These are phyloP conservation scores for Chelonus formosanus DNA, from an alignment of 2,888 invertebrate genomes.

Conservation along the genomic window DNA sequence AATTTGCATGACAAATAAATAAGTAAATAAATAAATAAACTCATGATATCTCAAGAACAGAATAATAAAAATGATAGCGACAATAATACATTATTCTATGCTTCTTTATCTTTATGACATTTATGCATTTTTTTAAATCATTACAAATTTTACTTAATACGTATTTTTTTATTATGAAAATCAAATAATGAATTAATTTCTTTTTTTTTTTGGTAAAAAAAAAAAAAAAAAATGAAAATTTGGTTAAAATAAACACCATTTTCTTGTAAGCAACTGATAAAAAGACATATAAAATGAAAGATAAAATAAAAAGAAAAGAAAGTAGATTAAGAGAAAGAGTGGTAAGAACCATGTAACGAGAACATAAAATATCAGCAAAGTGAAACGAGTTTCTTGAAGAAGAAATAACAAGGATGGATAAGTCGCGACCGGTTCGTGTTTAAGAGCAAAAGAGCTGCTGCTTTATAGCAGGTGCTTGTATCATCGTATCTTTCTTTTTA, in stretches of 20 bases:
- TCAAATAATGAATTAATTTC: too few relatives aligned
- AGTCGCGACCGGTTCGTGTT: conserved; percentile 13
- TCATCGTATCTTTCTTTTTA: background rate
- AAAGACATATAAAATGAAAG: background rate
- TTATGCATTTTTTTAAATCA: too few relatives aligned
- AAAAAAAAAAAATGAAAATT: background rate
- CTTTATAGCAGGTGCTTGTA: too few relatives aligned
- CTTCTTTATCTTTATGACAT: too few relatives aligned
- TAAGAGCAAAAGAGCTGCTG: too few relatives aligned
- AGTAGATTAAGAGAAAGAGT: conserved; percentile 14
- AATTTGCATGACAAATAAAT: too few relatives aligned
- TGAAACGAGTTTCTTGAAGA: conserved; percentile 42
- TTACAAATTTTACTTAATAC: too few relatives aligned
- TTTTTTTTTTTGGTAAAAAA: background rate
- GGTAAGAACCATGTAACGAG: conserved; percentile 37
- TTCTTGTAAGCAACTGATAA: background rate
- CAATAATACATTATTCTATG: too few relatives aligned
- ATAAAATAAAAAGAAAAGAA: background rate
- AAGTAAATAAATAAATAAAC: too few relatives aligned
- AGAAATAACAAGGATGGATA: conserved; percentile 30
- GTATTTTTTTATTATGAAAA: too few relatives aligned
- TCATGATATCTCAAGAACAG: too few relatives aligned
- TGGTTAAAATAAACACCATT: background rate
- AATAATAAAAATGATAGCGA: too few relatives aligned
- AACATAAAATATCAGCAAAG: conserved; percentile 38